Percentiles rank a stretch among this genome's conserved stretches.
phyloP scores from a whole-genome alignment of 2,113 vertebrate genomes.

The Etheostoma cragini region DNA sequence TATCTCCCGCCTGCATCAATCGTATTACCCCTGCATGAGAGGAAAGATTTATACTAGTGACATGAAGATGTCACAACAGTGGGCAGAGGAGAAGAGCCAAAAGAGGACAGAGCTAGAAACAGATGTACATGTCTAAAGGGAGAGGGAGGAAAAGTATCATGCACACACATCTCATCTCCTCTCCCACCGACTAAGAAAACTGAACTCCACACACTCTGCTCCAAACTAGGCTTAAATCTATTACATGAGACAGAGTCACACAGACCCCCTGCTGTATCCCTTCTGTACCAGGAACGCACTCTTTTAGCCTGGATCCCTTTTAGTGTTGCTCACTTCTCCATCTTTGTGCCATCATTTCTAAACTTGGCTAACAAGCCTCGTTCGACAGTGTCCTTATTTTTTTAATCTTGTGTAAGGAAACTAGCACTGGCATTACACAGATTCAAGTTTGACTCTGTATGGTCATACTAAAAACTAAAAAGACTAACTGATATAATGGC shows the following conservation, averaged over 20 bases:
- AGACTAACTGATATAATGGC: neutral
- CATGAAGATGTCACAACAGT: conserved; percentile 34
- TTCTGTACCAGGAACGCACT: conserved; percentile 12
- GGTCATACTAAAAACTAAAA: neutral
- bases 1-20: conserved; percentile 44
- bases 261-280: conserved; percentile 37
- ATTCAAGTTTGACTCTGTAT: neutral
- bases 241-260: conserved; percentile 26
- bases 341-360: conserved; percentile 16
- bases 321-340: neutral
- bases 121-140: conserved; percentile 23
- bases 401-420: neutral
- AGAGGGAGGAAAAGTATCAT: conserved; percentile 14
- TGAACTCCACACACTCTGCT: conserved; percentile 22
- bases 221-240: conserved; percentile 34
- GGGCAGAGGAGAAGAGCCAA: conserved; percentile 13
- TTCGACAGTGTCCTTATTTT: neutral
- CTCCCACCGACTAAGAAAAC: neutral
- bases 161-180: conserved; percentile 12
- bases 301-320: conserved; percentile 9
- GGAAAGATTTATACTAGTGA: conserved; percentile 36
- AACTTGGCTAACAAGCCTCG: conserved; percentile 16
- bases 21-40: conserved; percentile 28
- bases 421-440: neutral
- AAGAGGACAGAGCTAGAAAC: conserved; percentile 1